These are phyloP conservation scores for Phorcus lineatus DNA, from an alignment of 2,888 invertebrate genomes.

Conservation along the genomic window DNA sequence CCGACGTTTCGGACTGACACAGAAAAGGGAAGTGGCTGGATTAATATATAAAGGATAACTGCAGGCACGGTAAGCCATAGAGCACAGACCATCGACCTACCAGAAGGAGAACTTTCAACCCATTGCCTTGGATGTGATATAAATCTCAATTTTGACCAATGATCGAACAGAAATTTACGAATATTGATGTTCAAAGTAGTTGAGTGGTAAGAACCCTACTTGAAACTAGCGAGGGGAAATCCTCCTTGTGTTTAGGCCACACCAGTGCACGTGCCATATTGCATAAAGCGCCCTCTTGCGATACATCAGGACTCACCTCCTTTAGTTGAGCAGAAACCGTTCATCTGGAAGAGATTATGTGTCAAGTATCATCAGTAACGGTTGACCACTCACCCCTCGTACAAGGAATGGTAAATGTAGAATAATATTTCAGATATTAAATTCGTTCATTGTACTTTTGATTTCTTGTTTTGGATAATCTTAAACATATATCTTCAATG, in stretches of 20 bases:
- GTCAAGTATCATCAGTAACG: constrained; percentile 6
- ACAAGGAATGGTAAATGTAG: no score
- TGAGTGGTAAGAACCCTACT: background rate
- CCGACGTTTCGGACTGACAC: background rate
- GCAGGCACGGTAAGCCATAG: background rate
- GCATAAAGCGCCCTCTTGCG: constrained; percentile 40
- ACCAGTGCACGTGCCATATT: constrained; percentile 50
- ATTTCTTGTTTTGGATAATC: no score
- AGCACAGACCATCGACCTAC: background rate
- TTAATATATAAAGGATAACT: background rate
- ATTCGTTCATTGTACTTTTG: no score
- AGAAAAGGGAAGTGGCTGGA: no score
- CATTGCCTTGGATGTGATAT: background rate
- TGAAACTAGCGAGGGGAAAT: background rate
- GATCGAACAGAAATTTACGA: background rate
- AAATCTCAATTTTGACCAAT: background rate
- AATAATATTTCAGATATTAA: no score
- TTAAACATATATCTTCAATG: no score
- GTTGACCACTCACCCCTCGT: no score
- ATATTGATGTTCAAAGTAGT: constrained; percentile 10
- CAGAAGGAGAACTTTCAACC: background rate
- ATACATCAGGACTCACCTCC: constrained; percentile 51
- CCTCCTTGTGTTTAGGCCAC: constrained; percentile 47
- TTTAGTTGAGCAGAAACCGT: constrained; percentile 59
- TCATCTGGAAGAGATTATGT: constrained; percentile 57